These are phyloP conservation scores for Brienomyrus longianalis DNA, from an alignment of 2,113 vertebrate species.

Conservation along the genomic window DNA sequence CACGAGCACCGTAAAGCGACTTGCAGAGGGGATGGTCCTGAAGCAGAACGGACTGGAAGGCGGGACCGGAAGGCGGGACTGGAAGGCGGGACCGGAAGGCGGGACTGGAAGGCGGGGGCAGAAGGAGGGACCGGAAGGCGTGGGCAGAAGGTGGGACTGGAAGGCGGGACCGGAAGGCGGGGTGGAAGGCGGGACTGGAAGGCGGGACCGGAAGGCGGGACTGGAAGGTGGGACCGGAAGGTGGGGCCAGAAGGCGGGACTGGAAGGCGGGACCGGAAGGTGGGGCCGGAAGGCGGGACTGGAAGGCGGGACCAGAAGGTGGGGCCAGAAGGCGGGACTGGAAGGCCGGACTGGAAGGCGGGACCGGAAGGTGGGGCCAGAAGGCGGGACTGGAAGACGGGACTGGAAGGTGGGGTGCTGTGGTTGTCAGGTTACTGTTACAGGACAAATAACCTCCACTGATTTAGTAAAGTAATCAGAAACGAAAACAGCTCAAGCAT, in stretches of 20 bases:
- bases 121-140: no score
- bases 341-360: no score
- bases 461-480: not conserved
- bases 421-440: not conserved
- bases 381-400: not conserved
- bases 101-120: no score
- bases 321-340: no score
- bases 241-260: no score
- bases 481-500: not conserved
- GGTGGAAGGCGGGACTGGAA: no score
- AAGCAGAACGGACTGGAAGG: not conserved
- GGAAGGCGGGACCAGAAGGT: not conserved
- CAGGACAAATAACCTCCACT: not conserved
- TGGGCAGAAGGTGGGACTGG: not conserved
- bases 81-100: not conserved
- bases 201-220: no score
- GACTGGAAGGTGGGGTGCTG: not conserved
- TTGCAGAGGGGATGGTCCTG: not conserved
- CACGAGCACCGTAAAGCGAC: not conserved
- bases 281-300: not conserved
- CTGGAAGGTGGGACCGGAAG: no score
- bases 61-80: not conserved
- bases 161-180: no score
- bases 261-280: not conserved
- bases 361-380: accelerated